A percentile compares a stretch with the other conserved stretches of the same genome.
Evolutionary conservation across 1,140 invertebrate genomes (phyloP).

Genomic region (Megalonaias nervosa): DNA sequence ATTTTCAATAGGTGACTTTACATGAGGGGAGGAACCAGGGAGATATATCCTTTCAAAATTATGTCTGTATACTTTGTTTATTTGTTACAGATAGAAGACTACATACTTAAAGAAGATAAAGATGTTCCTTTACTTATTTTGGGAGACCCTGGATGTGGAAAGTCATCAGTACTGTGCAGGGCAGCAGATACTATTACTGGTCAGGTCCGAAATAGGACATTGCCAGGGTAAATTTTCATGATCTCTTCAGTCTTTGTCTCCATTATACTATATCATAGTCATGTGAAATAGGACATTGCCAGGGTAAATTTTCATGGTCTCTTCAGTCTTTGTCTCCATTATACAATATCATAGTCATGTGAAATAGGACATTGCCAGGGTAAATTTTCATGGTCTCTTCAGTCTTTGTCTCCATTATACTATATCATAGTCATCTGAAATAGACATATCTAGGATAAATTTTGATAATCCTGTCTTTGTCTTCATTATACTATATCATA

Average conservation of each 20-base stretch:
- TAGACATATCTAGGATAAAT: constrained; percentile 48
- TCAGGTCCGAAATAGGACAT: constrained; percentile 45
- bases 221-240: constrained; percentile 44
- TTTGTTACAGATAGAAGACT: constrained; percentile 60
- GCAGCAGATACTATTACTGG: constrained; percentile 46
- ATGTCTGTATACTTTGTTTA: neutral
- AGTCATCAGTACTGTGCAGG: constrained; percentile 64
- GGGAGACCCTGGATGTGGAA: constrained; percentile 63
- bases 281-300: constrained; percentile 12
- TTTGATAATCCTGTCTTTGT: too few species aligned
- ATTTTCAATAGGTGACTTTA: too few species aligned
- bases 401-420: too few species aligned
- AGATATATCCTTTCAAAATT: neutral
- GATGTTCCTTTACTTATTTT: constrained; percentile 65
- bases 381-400: constrained; percentile 8
- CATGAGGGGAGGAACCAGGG: too few species aligned
- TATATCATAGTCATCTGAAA: too few species aligned
- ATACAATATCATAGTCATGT: too few species aligned
- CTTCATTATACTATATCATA: too few species aligned
- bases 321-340: too few species aligned
- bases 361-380: constrained; percentile 37
- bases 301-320: constrained; percentile 37
- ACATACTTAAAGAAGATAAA: constrained; percentile 61
- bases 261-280: too few species aligned
- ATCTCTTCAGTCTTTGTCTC: too few species aligned